Conservation (phyloP, 1,140 invertebrate species). For the Drosophila littoralis region DNA sequence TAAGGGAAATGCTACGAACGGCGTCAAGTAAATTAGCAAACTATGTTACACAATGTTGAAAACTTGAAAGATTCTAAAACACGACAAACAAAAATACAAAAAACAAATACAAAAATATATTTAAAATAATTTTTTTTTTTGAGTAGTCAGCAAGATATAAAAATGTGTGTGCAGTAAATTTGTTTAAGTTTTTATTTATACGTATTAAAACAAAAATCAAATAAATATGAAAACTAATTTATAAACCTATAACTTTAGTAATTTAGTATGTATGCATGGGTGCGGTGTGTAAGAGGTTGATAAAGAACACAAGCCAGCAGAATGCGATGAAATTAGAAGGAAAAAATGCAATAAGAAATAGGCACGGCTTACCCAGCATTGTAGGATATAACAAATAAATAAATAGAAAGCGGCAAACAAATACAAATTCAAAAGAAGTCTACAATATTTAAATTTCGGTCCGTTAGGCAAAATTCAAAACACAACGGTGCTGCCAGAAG, state of each 20-base stretch:
- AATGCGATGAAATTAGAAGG: not conserved
- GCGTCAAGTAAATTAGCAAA: constrained; percentile 55
- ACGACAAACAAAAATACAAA: constrained; percentile 41
- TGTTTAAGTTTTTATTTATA: constrained; percentile 82
- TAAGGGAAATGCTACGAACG: constrained; percentile 46
- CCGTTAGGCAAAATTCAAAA: too few relatives aligned
- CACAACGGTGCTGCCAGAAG: constrained; percentile 20
- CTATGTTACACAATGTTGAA: constrained; percentile 72
- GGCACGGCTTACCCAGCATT: constrained; percentile 35
- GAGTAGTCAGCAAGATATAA: constrained; percentile 63
- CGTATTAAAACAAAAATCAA: constrained; percentile 68
- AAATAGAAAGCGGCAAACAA: constrained; percentile 9
- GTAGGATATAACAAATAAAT: constrained; percentile 37
- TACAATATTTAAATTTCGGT: too few relatives aligned
- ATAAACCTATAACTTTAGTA: constrained; percentile 47
- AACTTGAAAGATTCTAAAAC: constrained; percentile 69
- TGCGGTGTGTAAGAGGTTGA: constrained; percentile 48
- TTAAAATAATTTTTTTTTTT: constrained; percentile 61
- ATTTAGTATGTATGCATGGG: constrained; percentile 50
- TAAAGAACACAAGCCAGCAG: constrained; percentile 23
- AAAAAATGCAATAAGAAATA: constrained; percentile 31
- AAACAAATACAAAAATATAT: constrained; percentile 38
- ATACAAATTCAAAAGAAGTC: not conserved
- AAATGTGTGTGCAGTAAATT: constrained; percentile 79
- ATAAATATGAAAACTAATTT: constrained; percentile 49